Evolutionary conservation across 2,888 invertebrate genomes (phyloP).

Genomic region (Ochropacha duplaris): DNA sequence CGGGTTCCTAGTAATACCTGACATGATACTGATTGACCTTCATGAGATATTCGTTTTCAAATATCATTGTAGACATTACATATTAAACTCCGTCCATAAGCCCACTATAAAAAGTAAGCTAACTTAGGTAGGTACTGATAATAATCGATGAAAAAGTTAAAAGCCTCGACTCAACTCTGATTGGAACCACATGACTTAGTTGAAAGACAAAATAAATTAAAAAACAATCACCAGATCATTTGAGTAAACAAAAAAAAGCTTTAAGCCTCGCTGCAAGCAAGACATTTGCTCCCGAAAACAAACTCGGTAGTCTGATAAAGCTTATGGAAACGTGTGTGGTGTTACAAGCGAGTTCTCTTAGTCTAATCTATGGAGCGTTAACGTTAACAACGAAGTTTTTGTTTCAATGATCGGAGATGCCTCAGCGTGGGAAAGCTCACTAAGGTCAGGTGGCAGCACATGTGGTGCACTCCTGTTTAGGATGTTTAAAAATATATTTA

Average conservation of each 20-base stretch:
- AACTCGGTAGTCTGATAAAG: constrained; percentile 40
- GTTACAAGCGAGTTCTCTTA: constrained; percentile 45
- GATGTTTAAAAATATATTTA: constrained; percentile 77
- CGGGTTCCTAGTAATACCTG: too few relatives aligned
- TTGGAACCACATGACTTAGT: constrained; percentile 80
- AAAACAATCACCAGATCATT: constrained; percentile 82
- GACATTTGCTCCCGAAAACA: constrained; percentile 74
- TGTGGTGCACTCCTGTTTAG: constrained; percentile 75
- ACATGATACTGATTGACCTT: too few relatives aligned
- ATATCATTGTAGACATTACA: too few relatives aligned
- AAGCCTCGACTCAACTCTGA: constrained; percentile 66
- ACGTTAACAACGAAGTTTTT: constrained; percentile 61
- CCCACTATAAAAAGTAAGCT: background rate
- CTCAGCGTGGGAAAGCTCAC: constrained; percentile 77
- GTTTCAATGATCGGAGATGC: constrained; percentile 57
- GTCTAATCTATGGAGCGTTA: constrained; percentile 44
- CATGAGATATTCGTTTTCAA: too few relatives aligned
- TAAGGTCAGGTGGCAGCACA: constrained; percentile 79
- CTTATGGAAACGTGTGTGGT: constrained; percentile 29
- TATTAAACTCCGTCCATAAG: too few relatives aligned
- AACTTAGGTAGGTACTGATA: constrained; percentile 27
- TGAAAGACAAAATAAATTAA: constrained; percentile 78
- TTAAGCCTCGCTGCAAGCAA: constrained; percentile 66
- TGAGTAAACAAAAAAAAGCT: constrained; percentile 76
- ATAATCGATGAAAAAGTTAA: constrained; percentile 65